Evolutionary conservation across 1,140 invertebrate species (phyloP).

Genomic region (Neodiprion virginianus): DNA sequence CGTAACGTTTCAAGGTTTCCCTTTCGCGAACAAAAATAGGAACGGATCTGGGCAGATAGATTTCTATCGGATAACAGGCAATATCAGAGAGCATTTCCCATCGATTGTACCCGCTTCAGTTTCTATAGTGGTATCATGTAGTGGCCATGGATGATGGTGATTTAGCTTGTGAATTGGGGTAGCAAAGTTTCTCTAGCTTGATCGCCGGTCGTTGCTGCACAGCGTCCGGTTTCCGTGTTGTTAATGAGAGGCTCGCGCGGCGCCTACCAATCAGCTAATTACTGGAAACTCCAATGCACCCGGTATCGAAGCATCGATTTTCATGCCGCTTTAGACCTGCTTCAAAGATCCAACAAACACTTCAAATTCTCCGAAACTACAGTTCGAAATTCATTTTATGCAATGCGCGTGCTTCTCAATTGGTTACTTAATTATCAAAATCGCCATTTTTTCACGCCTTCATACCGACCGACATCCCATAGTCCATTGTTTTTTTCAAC

Average conservation of each 20-base stretch:
- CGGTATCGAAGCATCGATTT: slow-evolving; percentile 17
- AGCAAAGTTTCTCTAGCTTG: slow-evolving; percentile 12
- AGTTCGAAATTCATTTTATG: too few relatives aligned
- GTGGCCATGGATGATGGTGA: slow-evolving; percentile 2
- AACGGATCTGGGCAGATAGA: too few relatives aligned
- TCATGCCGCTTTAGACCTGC: not conserved
- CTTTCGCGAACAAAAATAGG: too few relatives aligned
- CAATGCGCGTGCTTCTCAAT: too few relatives aligned
- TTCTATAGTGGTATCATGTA: not conserved
- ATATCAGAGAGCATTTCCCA: not conserved
- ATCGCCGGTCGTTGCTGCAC: slow-evolving; percentile 1
- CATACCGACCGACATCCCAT: too few relatives aligned
- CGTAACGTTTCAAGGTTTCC: too few relatives aligned
- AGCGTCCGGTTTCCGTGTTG: slow-evolving; percentile 18
- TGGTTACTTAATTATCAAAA: too few relatives aligned
- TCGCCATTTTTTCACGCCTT: too few relatives aligned
- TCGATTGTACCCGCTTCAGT: not conserved
- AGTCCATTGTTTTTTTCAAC: too few relatives aligned
- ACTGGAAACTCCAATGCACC: slow-evolving; percentile 23
- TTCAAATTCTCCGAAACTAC: too few relatives aligned
- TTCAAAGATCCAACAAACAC: too few relatives aligned
- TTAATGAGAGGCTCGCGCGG: slow-evolving; percentile 24
- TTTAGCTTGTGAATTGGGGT: slow-evolving; percentile 1
- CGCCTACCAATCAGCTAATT: slow-evolving; percentile 27
- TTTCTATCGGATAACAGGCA: too few relatives aligned